Evolutionary conservation across 2,113 vertebrate genomes (phyloP).

Genomic region (Chamaetylas fuelleborni): DNA sequence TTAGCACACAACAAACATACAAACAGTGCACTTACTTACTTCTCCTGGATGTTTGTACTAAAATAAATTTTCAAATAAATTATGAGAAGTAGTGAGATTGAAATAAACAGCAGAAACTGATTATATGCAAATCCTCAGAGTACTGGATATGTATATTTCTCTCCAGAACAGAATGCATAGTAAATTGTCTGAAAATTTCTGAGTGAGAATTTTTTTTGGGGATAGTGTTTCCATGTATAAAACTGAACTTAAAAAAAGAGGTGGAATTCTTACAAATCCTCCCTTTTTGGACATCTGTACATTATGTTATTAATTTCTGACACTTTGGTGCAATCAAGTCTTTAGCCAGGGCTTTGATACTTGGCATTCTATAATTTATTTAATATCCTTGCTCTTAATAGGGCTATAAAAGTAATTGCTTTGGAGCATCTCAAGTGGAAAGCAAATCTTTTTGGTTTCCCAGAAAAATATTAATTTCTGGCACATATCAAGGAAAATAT

Average conservation of each 20-base stretch:
- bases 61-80: conserved; percentile 17
- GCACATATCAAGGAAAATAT: background rate
- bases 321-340: background rate
- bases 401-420: background rate
- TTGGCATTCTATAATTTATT: background rate
- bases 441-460: background rate
- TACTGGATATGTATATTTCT: background rate
- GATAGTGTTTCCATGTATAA: background rate
- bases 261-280: background rate
- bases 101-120: background rate
- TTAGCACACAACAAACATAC: conserved; percentile 13
- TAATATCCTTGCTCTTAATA: background rate
- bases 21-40: conserved; percentile 16
- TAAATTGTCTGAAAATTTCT: background rate
- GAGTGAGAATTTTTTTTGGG: background rate
- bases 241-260: background rate
- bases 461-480: background rate
- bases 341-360: background rate
- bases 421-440: background rate
- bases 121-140: background rate
- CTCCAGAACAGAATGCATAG: background rate
- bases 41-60: background rate
- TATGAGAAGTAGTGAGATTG: conserved; percentile 6
- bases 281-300: background rate
- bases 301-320: background rate